These are phyloP conservation scores for Anseranas semipalmata DNA, from an alignment of 2,113 vertebrate genomes.

Conservation along the genomic window DNA sequence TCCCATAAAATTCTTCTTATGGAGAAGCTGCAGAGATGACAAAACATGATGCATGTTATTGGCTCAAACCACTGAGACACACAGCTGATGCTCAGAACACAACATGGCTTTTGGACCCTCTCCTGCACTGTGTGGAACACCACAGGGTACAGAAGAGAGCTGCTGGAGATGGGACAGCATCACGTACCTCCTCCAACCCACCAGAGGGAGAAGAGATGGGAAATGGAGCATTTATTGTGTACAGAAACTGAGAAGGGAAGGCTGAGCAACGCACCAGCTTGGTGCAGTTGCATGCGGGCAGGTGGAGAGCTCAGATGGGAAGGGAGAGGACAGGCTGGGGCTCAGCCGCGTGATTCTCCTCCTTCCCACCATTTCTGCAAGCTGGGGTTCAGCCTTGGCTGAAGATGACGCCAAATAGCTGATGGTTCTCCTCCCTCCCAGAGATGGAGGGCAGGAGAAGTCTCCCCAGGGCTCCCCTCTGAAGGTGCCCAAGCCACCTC, in stretches of 20 bases:
- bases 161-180: neutral
- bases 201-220: neutral
- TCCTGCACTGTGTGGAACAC: too few species aligned
- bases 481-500: neutral
- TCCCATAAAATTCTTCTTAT: neutral
- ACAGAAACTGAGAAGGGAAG: too few species aligned
- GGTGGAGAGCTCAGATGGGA: neutral
- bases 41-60: neutral
- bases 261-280: neutral
- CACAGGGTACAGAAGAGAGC: too few species aligned
- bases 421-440: neutral
- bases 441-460: neutral
- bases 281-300: neutral
- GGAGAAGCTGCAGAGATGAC: neutral
- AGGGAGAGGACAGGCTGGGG: neutral
- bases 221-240: neutral
- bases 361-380: neutral
- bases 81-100: neutral
- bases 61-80: neutral
- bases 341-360: accelerated
- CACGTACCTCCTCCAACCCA: neutral
- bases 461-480: neutral
- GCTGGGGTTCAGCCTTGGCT: neutral
- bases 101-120: neutral
- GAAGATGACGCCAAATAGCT: neutral